Evolutionary conservation across 2,888 invertebrate genomes (phyloP), one percentile per base, ranked within the genome.

Genomic region (Smittia sp.): DNA sequence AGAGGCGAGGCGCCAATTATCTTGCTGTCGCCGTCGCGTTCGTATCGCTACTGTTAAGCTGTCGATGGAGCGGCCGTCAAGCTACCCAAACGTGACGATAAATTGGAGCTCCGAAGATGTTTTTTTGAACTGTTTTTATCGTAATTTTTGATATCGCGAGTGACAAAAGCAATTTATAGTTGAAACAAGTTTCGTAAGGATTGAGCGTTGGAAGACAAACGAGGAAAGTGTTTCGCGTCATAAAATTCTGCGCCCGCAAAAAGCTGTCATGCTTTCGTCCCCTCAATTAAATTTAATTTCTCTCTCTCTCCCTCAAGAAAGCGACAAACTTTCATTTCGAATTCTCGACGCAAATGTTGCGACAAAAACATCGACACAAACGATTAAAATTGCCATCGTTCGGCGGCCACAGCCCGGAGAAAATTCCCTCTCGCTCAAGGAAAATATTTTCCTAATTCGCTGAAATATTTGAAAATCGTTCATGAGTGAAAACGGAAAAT

Each of bases 1-100:
- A 25, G 20, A 38, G 9, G 32, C 32, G 32, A 13, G 6, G n/a
- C 69, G 46, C 25, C 69, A 52, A 69, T 66, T 39, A 66, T 39
- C 66, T 22, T 38, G 13, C 18, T 22, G 20, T 9, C 13, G 11
- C 4, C n/a, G n/a, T n/a, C 22, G n/a, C 25, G 9, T 18, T 18
- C 22, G 18, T 58, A 6, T 18, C 3, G 18, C 2, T 18, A 4
- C 18, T 18, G 9, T 6, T 58, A 9, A 58, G 20, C 58, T 22
- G 22, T 58, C 67, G 46, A 67, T 67, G 41, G 67, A 41, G 24
- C 1, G 3, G 18, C 13, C 20, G 41, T 41, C 39, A 41, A 46
- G 11, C 38, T 1, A 24, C 13, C 1, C 24, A 13, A 25, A 67
- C 69, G 69, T 69, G 69, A 69, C 69, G 69, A 52, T 69, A 13